Percentiles rank a stretch among this genome's conserved stretches.
These are phyloP conservation scores for Oscheius sp. DNA, from an alignment of 2,888 invertebrate species.

Conservation along the genomic window DNA sequence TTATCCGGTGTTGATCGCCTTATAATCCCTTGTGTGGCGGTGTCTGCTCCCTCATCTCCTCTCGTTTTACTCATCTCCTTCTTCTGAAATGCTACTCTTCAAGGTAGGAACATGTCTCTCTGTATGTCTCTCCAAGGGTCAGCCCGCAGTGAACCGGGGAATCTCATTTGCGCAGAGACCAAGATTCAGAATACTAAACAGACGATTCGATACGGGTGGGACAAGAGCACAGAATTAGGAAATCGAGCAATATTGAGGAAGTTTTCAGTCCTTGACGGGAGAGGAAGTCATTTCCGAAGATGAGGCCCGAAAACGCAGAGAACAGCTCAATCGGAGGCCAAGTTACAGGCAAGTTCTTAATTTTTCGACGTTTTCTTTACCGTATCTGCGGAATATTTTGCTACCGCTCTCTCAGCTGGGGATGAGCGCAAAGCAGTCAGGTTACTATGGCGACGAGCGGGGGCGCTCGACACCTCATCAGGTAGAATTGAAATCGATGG, in stretches of 20 bases:
- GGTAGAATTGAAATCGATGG: slow-evolving; percentile 27
- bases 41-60: neutral
- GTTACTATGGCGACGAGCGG: slow-evolving; percentile 17
- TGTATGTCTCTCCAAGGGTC: neutral
- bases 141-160: neutral
- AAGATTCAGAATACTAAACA: neutral
- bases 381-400: too few relatives aligned
- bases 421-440: slow-evolving; percentile 12
- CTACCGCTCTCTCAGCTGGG: neutral
- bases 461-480: slow-evolving; percentile 27
- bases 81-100: slow-evolving; percentile 25
- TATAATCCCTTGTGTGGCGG: slow-evolving; percentile 2
- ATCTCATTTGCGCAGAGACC: slow-evolving; percentile 12
- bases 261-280: slow-evolving; percentile 51
- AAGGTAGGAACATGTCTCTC: slow-evolving; percentile 20
- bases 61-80: neutral
- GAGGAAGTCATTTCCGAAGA: slow-evolving; percentile 69
- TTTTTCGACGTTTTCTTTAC: neutral
- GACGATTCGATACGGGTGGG: neutral
- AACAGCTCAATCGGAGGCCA: slow-evolving; percentile 71
- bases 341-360: slow-evolving; percentile 64
- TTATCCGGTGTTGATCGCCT: slow-evolving; percentile 17
- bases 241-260: neutral
- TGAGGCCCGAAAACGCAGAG: slow-evolving; percentile 69
- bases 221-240: neutral